Conservation (phyloP, 2,113 vertebrate species). For the Leucosticte australis region DNA sequence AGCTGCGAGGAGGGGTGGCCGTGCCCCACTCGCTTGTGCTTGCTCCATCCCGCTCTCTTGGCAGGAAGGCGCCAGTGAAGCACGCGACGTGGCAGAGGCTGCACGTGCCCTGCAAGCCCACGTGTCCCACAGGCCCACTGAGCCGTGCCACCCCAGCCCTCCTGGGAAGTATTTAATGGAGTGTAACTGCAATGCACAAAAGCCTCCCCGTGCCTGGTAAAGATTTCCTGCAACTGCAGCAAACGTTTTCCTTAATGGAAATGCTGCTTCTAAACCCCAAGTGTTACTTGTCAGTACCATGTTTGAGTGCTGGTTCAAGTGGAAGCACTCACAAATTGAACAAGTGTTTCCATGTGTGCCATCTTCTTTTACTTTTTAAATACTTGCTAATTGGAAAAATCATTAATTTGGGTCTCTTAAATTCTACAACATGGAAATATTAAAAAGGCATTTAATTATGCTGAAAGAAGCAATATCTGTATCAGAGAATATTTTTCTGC, state of each 20-base stretch:
- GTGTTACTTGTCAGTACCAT: fast-evolving
- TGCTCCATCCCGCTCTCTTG: fast-evolving
- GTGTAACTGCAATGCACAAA: not conserved
- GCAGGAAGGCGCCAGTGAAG: not conserved
- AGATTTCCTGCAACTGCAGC: not conserved
- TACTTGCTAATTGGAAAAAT: not conserved
- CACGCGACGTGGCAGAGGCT: not conserved
- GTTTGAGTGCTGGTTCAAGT: not conserved
- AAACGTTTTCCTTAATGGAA: not conserved
- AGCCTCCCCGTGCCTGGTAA: not conserved
- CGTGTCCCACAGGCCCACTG: not conserved
- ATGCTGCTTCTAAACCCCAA: not conserved
- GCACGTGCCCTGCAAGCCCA: not conserved
- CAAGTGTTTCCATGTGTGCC: not conserved
- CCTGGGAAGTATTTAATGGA: not conserved
- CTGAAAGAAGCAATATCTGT: not conserved
- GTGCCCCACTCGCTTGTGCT: fast-evolving
- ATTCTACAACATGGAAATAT: not conserved
- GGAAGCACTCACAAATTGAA: not conserved
- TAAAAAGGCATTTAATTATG: not conserved
- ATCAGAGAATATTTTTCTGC: not conserved
- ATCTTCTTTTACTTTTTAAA: not conserved
- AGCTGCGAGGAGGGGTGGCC: not conserved
- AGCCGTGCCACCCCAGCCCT: not conserved
- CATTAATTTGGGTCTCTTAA: not conserved